These are phyloP conservation scores for Takifugu bimaculatus DNA, from an alignment of 2,113 vertebrate genomes.

Conservation along the genomic window DNA sequence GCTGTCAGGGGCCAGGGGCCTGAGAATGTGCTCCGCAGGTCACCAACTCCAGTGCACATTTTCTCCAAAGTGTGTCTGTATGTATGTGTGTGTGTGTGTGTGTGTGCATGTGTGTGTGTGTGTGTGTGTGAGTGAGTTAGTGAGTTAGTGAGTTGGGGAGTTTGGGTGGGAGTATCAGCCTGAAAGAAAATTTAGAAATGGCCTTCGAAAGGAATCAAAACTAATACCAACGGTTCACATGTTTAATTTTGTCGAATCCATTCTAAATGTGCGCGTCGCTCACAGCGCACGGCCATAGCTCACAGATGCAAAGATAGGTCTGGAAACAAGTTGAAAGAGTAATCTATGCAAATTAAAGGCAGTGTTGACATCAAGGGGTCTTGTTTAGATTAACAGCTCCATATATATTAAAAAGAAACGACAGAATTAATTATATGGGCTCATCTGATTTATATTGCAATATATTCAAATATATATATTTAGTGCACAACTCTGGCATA, in stretches of 20 bases:
- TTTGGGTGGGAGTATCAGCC: conserved; percentile 17
- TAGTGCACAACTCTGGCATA: too few relatives aligned
- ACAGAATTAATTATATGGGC: conserved; percentile 7
- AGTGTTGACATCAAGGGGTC: conserved; percentile 28
- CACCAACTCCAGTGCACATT: conserved; percentile 48
- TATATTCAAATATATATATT: too few relatives aligned
- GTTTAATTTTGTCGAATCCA: too few relatives aligned
- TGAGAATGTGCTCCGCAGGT: conserved; percentile 63
- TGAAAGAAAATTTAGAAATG: conserved; percentile 50
- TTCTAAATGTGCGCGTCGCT: not conserved
- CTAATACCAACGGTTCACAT: conserved; percentile 17
- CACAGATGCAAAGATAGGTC: conserved; percentile 55
- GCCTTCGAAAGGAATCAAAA: conserved; percentile 56
- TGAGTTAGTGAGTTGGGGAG: not conserved
- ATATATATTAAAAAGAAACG: not conserved
- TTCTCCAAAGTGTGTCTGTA: conserved; percentile 18
- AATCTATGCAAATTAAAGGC: conserved; percentile 25
- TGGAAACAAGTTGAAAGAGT: conserved; percentile 60
- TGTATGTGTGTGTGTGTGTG: conserved; percentile 10
- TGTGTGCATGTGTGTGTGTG: conserved; percentile 11
- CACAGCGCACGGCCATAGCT: conserved; percentile 12
- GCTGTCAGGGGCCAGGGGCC: conserved; percentile 30
- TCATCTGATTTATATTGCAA: not conserved
- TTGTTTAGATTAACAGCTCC: conserved; percentile 8
- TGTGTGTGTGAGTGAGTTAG: conserved; percentile 12